A percentile compares a stretch with the other conserved stretches of the same genome.
Evolutionary conservation across 2,113 vertebrate species (phyloP).

Genomic region (Brienomyrus longianalis): DNA sequence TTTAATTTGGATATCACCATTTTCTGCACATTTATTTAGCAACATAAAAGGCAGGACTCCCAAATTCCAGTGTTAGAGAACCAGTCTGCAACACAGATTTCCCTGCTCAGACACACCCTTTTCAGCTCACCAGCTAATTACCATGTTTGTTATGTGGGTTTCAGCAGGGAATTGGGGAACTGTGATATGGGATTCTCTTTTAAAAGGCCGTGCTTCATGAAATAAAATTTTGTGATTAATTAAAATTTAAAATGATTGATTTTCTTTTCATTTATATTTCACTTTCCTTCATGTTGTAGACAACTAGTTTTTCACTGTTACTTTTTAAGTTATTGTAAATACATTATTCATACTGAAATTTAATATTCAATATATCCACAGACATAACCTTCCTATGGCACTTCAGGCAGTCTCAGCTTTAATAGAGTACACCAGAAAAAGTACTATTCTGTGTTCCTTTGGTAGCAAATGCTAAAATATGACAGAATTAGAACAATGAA

Average conservation of each 20-base stretch:
- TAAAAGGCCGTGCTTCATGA: not conserved
- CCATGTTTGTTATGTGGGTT: not conserved
- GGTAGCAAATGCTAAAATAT: not conserved
- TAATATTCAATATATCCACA: not conserved
- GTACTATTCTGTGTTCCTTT: conserved; percentile 8
- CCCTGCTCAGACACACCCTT: not conserved
- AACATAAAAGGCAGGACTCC: not conserved
- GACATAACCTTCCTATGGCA: not conserved
- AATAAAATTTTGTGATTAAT: not conserved
- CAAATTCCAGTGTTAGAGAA: not conserved
- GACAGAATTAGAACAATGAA: conserved; percentile 33
- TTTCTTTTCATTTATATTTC: not conserved
- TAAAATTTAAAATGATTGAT: no score
- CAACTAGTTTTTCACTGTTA: not conserved
- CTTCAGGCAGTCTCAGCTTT: not conserved
- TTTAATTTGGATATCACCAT: not conserved
- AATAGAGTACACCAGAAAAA: not conserved
- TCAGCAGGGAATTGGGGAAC: not conserved
- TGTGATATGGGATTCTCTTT: not conserved
- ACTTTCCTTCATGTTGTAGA: not conserved
- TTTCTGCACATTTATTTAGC: not conserved
- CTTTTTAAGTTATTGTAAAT: not conserved
- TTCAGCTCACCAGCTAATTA: not conserved
- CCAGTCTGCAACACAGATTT: not conserved
- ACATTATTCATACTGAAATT: not conserved